Evolutionary conservation across 2,888 invertebrate genomes (phyloP).

Genomic region (Drosophila helvetica): DNA sequence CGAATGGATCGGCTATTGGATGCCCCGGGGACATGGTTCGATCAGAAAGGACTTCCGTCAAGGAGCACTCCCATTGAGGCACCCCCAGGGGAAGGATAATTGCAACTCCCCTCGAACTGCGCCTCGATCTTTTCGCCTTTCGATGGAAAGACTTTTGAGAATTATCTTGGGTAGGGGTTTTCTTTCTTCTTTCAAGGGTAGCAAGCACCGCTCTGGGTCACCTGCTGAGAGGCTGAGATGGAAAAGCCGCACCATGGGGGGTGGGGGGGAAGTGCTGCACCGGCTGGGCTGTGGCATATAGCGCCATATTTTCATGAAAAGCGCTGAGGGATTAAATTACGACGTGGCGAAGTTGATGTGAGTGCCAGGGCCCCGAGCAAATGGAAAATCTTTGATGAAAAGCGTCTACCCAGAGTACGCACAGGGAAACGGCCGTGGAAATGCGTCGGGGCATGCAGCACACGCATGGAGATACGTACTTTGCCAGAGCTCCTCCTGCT

Average conservation of each 20-base stretch:
- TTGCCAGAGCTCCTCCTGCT: slow-evolving; percentile 16
- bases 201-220: slow-evolving; percentile 12
- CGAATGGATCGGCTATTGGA: neutral
- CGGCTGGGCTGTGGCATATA: slow-evolving; percentile 28
- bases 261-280: slow-evolving; percentile 4
- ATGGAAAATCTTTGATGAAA: slow-evolving; percentile 71
- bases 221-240: slow-evolving; percentile 23
- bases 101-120: neutral
- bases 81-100: slow-evolving; percentile 1
- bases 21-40: no score
- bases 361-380: slow-evolving; percentile 45
- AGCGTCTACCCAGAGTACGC: slow-evolving; percentile 38
- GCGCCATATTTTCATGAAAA: slow-evolving; percentile 45
- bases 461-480: slow-evolving; percentile 73
- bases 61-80: neutral
- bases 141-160: slow-evolving; percentile 47
- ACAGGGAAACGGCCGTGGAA: neutral
- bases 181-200: neutral
- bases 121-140: no score
- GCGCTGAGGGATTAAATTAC: slow-evolving; percentile 68
- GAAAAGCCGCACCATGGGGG: no score
- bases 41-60: neutral
- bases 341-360: slow-evolving; percentile 38
- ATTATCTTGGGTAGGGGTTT: slow-evolving; percentile 25
- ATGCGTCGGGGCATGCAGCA: slow-evolving; percentile 36